Base-by-base conservation (phyloP, 2,113 vertebrate genomes). In the Ictalurus furcatus region DNA sequence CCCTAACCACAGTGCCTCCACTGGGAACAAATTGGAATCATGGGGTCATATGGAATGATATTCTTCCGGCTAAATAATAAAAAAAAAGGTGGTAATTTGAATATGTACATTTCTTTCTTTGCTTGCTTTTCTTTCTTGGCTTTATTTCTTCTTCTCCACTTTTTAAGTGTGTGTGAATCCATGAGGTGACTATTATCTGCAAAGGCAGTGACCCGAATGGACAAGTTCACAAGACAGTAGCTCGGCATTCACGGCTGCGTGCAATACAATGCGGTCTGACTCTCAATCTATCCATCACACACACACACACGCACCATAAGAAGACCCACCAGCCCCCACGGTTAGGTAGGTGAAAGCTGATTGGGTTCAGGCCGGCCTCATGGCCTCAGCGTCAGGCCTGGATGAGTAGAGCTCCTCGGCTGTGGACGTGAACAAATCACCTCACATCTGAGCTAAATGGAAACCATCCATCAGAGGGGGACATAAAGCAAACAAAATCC, bases 371-470 rank as follows among this genome's bases (percentile, higher is more conserved):
- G 25, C 52, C 58, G 37, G 21, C 58, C 40, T 28, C 17, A 17
- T 56, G 58, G 87, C 76, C 87, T 88, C 30, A 28, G 76, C 76
- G 34, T 79, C 61, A 83, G 83, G 63, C 52, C 23, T 44, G 73
- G 23, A 19, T 54, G 71, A n/a, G 74, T 65, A 2, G 56, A 63
- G 73, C 48, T 37, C 69, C 78, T 76, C 54, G 23, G 28, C 23
- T 80, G 40, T 37, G 71, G 90, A 93, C 91, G 30, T 87, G 91
- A 92, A 94, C 85, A 91, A 94, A 93, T 88, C 80, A 63, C 84
- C 79, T 30, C 84, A 73, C 73, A 61, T 86, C 87, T 88, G 61
- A 59, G 61, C 87, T 88, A 92, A 93, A 93, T 92, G 91, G 91
- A 89, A 88, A 67, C 89, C 92, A 93, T 94, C 92, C 85, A 90